Conservation (phyloP, 2,797 vertebrate species). For the Champsocephalus esox region DNA sequence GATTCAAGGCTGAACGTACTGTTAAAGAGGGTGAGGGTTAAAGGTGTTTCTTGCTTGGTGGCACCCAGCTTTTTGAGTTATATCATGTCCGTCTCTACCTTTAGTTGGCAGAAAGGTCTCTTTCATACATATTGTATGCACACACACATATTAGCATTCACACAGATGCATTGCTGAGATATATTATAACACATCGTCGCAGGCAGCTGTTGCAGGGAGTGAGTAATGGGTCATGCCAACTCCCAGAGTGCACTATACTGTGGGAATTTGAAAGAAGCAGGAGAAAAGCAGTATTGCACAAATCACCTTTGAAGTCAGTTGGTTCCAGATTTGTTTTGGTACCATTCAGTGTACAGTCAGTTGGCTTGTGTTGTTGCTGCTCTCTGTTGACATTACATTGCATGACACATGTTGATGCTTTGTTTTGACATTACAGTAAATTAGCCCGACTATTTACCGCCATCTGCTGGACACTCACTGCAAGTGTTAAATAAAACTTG, state of each 20-base stretch:
- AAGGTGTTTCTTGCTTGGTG: not conserved
- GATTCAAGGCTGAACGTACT: not conserved
- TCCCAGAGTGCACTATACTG: conserved; percentile 36
- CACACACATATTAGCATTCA: conserved; percentile 1
- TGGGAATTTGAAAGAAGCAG: conserved; percentile 38
- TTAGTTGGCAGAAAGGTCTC: not conserved
- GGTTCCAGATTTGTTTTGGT: conserved; percentile 20
- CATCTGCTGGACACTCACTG: conserved; percentile 54
- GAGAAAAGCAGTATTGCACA: conserved; percentile 32
- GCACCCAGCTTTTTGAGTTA: not conserved
- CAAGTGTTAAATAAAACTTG: conserved; percentile 2
- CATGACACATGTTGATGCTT: not conserved
- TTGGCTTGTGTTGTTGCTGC: conserved; percentile 26
- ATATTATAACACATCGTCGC: conserved; percentile 44
- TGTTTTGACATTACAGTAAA: no score
- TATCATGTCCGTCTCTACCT: not conserved
- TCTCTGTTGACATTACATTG: not conserved
- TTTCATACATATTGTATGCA: conserved; percentile 11
- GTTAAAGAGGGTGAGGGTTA: not conserved
- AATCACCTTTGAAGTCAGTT: conserved; percentile 32
- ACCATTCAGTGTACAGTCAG: conserved; percentile 19
- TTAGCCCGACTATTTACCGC: conserved; percentile 10
- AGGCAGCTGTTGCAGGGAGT: conserved; percentile 70
- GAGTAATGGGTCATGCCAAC: conserved; percentile 41
- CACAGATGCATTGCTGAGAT: conserved; percentile 27